Base-by-base conservation (phyloP, 1,140 invertebrate genomes). In the Drosophila repletoides region DNA sequence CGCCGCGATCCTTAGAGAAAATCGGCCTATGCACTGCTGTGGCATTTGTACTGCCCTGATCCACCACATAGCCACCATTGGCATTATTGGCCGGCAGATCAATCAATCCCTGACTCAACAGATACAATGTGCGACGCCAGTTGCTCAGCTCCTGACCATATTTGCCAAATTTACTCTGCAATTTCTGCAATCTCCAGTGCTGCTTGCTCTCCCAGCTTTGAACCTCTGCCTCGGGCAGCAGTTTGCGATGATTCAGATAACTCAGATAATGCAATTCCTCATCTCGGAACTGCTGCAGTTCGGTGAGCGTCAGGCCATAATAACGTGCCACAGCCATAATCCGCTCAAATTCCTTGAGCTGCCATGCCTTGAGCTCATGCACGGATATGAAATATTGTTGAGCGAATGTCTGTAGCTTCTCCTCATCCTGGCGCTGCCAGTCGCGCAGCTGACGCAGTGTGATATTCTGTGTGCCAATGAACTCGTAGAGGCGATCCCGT, bases 1-100 rank as follows among this genome's bases (percentile, higher is more conserved):
- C 88, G 0, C 88, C 88, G 10, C 88, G 86, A 51, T 90, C 88
- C 49, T 83, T 90, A 2, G 83, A 88, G 45, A 88, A 87, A 3
- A 71, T 59, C 1, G 61, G 46, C 17, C 60, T 76, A 15, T 73
- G 71, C 4, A 67, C 66, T 2, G 41, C 76, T 0, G 88, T 86
- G 7, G 70, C 59, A 53, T 88, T 87, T 19, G 88, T 87, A 12
- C 67, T 73, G n/a, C 77, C 75, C 0, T 17, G 10, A 52, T 76
- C 72, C 3, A 81, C 41, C 1, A 80, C 34, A 5, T 58, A 61
- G 5, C 88, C 86, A 6, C 71, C 81, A 24, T 68, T 41, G 21
- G 31, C 51, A 5, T 68, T 40, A 22, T 31, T 52, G 2, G 45
- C 5, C 1, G 80, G 65, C 9, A 90, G 40, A 31, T 74, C 71